phyloP scores from a whole-genome alignment of 2,797 vertebrate genomes.

The Pelobates cultripes region DNA sequence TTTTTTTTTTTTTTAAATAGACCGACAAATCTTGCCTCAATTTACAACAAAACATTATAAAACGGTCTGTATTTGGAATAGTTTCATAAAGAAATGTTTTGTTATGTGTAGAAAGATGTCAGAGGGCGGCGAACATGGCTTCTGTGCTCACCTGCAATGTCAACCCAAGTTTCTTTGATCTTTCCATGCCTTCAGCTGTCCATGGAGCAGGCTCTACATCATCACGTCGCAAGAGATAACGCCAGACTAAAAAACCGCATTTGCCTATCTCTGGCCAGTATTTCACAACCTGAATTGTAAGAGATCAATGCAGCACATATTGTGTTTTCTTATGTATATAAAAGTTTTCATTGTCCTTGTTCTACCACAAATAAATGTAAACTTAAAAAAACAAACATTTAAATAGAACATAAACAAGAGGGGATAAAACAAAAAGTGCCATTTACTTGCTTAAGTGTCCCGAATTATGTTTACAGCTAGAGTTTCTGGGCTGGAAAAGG shows the following conservation, averaged over 20 bases:
- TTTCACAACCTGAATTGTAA: constrained; percentile 88
- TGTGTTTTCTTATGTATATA: constrained; percentile 22
- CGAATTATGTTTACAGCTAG: background rate
- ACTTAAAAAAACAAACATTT: background rate
- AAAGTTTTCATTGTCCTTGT: too few species aligned
- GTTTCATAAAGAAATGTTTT: too few species aligned
- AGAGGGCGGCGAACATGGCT: too few species aligned
- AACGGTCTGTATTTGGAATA: too few species aligned
- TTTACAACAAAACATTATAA: too few species aligned
- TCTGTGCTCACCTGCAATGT: constrained; percentile 84
- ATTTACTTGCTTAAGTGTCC: background rate
- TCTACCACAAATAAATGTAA: too few species aligned
- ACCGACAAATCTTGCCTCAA: too few species aligned
- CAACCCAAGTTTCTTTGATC: constrained; percentile 90
- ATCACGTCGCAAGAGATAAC: constrained; percentile 94
- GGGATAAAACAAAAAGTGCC: background rate
- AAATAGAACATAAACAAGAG: background rate
- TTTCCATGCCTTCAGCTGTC: constrained; percentile 92
- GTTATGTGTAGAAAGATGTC: too few species aligned
- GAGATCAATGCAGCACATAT: constrained; percentile 49
- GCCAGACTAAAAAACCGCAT: constrained; percentile 97
- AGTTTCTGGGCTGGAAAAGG: background rate
- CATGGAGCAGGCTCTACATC: constrained; percentile 94
- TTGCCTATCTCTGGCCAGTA: constrained; percentile 99
- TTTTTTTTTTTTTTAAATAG: too few species aligned